phyloP scores from a whole-genome alignment of 2,113 vertebrate species.

The Colius striatus region DNA sequence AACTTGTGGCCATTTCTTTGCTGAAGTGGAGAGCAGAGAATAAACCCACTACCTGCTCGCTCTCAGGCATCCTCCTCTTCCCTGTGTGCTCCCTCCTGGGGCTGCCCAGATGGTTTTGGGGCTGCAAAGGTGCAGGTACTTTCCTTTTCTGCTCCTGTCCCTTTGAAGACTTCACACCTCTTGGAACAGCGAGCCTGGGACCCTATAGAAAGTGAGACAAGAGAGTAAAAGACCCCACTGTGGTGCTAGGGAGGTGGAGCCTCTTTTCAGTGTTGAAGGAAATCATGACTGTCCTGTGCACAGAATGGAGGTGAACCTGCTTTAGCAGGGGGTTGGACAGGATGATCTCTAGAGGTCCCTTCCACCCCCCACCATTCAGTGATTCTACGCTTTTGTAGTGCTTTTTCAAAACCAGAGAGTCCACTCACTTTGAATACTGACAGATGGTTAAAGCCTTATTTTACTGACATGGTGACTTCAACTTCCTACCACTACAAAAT shows the following conservation, averaged over 20 bases:
- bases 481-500: neutral
- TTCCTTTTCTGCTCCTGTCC: neutral
- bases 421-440: neutral
- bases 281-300: accelerated
- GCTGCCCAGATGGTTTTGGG: neutral
- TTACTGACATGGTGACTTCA: neutral
- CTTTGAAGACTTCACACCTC: neutral
- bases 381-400: neutral
- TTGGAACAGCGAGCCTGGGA: neutral
- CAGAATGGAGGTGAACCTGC: too few species aligned
- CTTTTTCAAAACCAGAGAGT: neutral
- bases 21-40: neutral
- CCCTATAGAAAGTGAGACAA: neutral
- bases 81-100: accelerated
- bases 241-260: neutral
- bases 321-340: too few species aligned
- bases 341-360: too few species aligned
- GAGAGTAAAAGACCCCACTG: neutral
- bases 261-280: neutral
- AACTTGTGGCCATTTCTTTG: neutral
- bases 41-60: neutral
- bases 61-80: neutral
- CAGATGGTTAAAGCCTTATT: neutral
- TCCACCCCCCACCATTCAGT: too few species aligned
- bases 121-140: neutral